phyloP scores from a whole-genome alignment of 2,113 vertebrate genomes.

The Periophthalmodon schlosseri region DNA sequence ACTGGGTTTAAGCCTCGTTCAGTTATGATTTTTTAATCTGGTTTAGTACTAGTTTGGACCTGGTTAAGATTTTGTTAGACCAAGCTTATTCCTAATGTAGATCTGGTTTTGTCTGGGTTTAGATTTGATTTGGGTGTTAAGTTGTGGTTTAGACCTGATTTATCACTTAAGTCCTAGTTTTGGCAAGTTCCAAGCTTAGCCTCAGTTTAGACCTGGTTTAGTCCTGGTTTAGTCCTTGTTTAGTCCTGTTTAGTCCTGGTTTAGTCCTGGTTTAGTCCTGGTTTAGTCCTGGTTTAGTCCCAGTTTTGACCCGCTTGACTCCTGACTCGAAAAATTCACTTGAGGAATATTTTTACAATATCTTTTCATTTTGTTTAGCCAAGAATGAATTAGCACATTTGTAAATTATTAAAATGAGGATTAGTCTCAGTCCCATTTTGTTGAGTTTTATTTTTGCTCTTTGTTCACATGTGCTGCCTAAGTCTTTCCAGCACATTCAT shows the following conservation, averaged over 20 bases:
- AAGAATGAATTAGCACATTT: constrained; percentile 16
- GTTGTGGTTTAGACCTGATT: no score
- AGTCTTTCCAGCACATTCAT: constrained; percentile 38
- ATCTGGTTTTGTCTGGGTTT: no score
- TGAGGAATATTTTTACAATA: constrained; percentile 9
- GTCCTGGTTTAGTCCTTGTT: background rate
- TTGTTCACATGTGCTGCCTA: constrained; percentile 19
- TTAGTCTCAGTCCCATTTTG: constrained; percentile 1
- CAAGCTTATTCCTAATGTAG: no score
- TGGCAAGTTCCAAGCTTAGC: no score
- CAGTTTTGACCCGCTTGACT: no score
- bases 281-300: background rate
- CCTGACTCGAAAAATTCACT: background rate
- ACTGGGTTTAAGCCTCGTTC: no score
- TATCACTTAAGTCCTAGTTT: no score
- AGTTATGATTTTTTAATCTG: no score
- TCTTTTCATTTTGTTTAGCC: constrained; percentile 5
- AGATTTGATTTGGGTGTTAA: no score
- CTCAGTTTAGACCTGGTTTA: background rate
- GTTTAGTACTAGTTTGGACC: background rate
- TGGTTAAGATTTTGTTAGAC: background rate
- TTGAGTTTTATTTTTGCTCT: constrained; percentile 24
- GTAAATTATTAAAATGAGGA: constrained; percentile 7
- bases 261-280: background rate
- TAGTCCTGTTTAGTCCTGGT: no score